Conservation (phyloP, 2,888 invertebrate genomes). For the Choristoneura rosaceana region DNA sequence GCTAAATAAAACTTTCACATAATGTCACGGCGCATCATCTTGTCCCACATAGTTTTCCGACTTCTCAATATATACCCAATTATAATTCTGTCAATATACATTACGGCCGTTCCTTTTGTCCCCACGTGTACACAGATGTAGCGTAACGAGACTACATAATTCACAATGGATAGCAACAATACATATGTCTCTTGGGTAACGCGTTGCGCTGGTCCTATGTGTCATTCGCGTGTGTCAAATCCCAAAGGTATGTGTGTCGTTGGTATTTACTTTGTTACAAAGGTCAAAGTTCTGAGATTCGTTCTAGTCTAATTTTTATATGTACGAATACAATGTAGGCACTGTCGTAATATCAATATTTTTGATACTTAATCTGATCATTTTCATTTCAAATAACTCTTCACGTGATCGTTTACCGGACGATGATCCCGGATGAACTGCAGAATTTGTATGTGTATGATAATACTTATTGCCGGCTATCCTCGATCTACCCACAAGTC, state of each 20-base stretch:
- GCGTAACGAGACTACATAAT: constrained; percentile 42
- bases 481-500: no score
- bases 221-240: constrained; percentile 39
- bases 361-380: no score
- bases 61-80: constrained; percentile 14
- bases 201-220: constrained; percentile 30
- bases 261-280: constrained; percentile 26
- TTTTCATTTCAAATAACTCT: no score
- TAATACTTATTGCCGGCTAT: no score
- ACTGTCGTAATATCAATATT: no score
- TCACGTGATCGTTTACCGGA: no score
- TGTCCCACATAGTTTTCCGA: constrained; percentile 15
- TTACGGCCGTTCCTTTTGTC: constrained; percentile 22
- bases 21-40: constrained; percentile 12
- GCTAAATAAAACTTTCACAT: background rate
- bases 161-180: constrained; percentile 46
- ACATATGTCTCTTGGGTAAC: constrained; percentile 53
- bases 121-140: constrained; percentile 35
- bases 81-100: constrained; percentile 14
- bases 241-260: constrained; percentile 29
- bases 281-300: constrained; percentile 28
- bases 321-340: background rate
- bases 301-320: constrained; percentile 15
- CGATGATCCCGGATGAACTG: no score
- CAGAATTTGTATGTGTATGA: no score